Percentiles rank a stretch among this genome's conserved stretches.
phyloP scores from a whole-genome alignment of 2,888 invertebrate genomes.

The Drosophila neonasuta region DNA sequence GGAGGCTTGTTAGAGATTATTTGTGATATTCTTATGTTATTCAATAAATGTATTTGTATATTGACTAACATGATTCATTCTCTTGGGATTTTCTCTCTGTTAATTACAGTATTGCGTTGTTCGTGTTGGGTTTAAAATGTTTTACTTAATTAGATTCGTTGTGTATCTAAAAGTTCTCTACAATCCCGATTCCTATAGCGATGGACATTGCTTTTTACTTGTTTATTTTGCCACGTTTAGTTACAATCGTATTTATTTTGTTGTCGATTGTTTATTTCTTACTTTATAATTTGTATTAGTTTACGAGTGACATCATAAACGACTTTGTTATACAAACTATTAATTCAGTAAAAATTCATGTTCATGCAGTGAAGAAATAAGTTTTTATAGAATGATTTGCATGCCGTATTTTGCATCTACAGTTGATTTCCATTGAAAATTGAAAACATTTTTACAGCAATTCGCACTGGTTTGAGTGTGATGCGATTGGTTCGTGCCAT shows the following conservation, averaged over 20 bases:
- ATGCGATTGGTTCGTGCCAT: not conserved
- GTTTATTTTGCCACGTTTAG: not conserved
- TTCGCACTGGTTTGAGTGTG: not conserved
- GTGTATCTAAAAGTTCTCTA: no score
- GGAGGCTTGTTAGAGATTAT: not conserved
- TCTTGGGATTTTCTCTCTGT: no score
- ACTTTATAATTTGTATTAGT: not conserved
- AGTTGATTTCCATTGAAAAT: not conserved
- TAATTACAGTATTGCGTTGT: no score
- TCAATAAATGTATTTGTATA: not conserved
- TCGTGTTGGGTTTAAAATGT: no score
- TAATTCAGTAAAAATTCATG: not conserved
- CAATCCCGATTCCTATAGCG: no score
- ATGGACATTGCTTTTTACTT: no score
- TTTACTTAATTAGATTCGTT: no score
- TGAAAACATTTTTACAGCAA: constrained; percentile 1
- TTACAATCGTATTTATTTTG: no score
- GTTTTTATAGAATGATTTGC: not conserved
- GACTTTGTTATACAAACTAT: not conserved
- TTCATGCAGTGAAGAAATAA: not conserved
- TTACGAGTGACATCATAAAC: not conserved
- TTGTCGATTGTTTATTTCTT: not conserved
- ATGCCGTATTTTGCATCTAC: not conserved
- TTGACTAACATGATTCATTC: not conserved
- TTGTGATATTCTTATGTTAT: not conserved